Evolutionary conservation across 1,140 invertebrate species (phyloP), one percentile per base, ranked within the genome.

Genomic region (Pomacea maculata): DNA sequence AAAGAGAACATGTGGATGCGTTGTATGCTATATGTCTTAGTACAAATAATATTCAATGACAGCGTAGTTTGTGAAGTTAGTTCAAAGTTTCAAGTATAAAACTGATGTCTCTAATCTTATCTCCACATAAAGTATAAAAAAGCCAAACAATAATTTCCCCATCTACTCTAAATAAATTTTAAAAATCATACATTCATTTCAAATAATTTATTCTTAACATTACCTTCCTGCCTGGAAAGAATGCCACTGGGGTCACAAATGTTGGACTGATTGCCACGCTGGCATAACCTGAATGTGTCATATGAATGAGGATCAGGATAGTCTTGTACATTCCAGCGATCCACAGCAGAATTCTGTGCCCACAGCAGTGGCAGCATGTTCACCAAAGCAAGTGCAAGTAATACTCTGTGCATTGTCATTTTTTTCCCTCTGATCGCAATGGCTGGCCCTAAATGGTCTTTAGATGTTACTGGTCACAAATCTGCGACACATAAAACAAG

Each of bases 181-280:
- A 45, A 45, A 45, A 45, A 45, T 45, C 34, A 45, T 25, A 45
- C 34, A 45, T 45, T 45, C 34, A 45, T 45, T 45, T 45, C 34
- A 4, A 45, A 45, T 45, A 2, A 45, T 45, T 45, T 45, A 45
- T 6, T 45, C 34, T 45, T 6, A 45, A 45, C 6, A 63, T 78
- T 73, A 83, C 82, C 82, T 64, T 77, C 61, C 11, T 73, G 11
- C 17, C 25, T 67, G n/a, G 73, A 52, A 25, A 83, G 67, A 45
- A 83, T 61, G 11, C 17, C 64, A 52, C 81, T 79, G 29, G 82
- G 82, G 65, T 83, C 82, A 65, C 82, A 83, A 45, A 83, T 68
- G n/a, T 76, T 78, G 25, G 82, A 83, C 65, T 29, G 21, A 61
- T 80, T 78, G n/a, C 52, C 11, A 25, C 82, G 74, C 15, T 79